Conservation (phyloP, 1,140 invertebrate genomes). For the Drosophila nasuta region DNA sequence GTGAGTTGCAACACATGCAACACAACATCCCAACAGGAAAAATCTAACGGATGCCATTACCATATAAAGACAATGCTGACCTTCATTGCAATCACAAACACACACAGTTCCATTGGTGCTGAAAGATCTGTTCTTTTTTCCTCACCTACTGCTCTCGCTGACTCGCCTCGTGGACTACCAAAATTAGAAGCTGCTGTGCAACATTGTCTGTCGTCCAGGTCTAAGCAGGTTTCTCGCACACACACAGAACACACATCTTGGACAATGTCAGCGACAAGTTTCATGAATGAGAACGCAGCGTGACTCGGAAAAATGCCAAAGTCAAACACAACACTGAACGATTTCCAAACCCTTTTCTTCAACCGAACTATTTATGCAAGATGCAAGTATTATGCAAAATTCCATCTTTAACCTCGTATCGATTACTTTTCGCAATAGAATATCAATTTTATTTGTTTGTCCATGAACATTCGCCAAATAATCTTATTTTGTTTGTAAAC, state of each 20-base stretch:
- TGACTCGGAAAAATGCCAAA: conserved; percentile 55
- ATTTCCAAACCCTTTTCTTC: conserved; percentile 14
- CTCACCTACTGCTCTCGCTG: conserved; percentile 29
- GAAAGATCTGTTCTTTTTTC: conserved; percentile 19
- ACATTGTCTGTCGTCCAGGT: conserved; percentile 52
- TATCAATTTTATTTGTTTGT: background rate
- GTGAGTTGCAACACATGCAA: conserved; percentile 53
- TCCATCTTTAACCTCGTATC: background rate
- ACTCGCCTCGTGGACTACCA: conserved; percentile 61
- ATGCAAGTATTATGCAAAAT: background rate
- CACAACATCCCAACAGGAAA: conserved; percentile 78
- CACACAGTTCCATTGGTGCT: conserved; percentile 15
- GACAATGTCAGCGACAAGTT: conserved; percentile 64
- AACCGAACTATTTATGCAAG: background rate
- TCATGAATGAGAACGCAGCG: conserved; percentile 74
- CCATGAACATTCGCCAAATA: background rate
- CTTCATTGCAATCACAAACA: conserved; percentile 77
- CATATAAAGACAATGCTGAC: conserved; percentile 77
- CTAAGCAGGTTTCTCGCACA: conserved; percentile 45
- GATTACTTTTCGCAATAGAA: background rate
- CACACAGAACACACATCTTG: conserved; percentile 9
- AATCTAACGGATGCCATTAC: conserved; percentile 81
- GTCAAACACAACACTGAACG: background rate
- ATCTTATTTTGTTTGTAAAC: background rate
- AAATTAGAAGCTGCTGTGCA: conserved; percentile 75